A percentile compares a stretch with the other conserved stretches of the same genome.
phyloP scores from a whole-genome alignment of 2,888 invertebrate genomes.

The Cheilosia urbana region DNA sequence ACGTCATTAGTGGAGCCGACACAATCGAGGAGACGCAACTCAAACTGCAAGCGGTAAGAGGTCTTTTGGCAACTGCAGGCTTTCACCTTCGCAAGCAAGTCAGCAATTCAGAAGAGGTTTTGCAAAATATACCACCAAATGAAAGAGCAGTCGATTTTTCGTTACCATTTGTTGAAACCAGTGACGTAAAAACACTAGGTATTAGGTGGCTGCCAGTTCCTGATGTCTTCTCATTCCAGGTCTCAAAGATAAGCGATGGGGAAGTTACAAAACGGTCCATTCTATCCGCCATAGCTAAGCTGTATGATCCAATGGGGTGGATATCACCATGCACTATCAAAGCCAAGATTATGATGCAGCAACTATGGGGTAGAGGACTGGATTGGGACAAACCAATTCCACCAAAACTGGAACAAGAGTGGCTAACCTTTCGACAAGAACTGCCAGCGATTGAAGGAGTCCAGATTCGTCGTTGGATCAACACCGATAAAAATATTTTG shows the following conservation, averaged over 20 bases:
- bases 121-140: background rate
- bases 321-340: background rate
- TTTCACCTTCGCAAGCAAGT: conserved; percentile 2
- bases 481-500: conserved; percentile 3
- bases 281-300: background rate
- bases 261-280: background rate
- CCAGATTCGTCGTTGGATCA: conserved; percentile 6
- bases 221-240: background rate
- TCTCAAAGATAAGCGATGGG: background rate
- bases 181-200: background rate
- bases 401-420: background rate
- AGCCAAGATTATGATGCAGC: background rate
- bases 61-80: background rate
- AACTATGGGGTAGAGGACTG: no score
- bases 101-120: background rate
- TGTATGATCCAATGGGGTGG: background rate
- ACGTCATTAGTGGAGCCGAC: background rate
- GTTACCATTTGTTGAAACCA: background rate
- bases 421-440: background rate
- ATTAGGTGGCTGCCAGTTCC: conserved; percentile 1
- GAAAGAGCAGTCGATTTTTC: background rate
- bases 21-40: background rate
- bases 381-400: no score
- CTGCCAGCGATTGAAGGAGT: background rate
- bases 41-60: background rate